Evolutionary conservation across 2,888 invertebrate species (phyloP).

Genomic region (Cremastobaeus sp.): DNA sequence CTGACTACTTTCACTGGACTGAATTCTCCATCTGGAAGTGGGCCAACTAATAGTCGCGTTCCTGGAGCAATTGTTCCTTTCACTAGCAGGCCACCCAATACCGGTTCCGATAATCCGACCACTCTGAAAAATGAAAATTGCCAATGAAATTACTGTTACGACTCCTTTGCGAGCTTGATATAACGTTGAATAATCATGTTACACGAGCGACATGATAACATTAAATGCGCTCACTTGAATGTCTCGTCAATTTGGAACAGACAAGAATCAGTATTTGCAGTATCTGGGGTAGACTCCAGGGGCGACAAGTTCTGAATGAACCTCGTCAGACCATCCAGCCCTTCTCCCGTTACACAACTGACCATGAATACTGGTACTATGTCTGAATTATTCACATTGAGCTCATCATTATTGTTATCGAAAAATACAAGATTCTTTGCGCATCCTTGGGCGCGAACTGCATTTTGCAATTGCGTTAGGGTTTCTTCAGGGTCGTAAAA

Average conservation of each 20-base stretch:
- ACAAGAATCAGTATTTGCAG: slow-evolving; percentile 76
- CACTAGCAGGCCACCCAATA: slow-evolving; percentile 90
- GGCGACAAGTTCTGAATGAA: slow-evolving; percentile 90
- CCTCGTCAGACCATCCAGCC: slow-evolving; percentile 89
- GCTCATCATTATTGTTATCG: slow-evolving; percentile 65
- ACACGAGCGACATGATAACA: background rate
- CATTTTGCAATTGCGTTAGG: slow-evolving; percentile 69
- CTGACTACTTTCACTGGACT: slow-evolving; percentile 87
- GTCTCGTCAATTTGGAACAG: slow-evolving; percentile 96
- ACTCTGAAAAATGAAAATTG: slow-evolving; percentile 80
- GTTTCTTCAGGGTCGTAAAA: slow-evolving; percentile 71
- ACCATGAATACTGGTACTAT: slow-evolving; percentile 91
- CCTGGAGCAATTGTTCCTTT: slow-evolving; percentile 93
- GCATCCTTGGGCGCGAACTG: slow-evolving; percentile 73
- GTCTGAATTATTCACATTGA: slow-evolving; percentile 66
- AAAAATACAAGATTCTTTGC: slow-evolving; percentile 70
- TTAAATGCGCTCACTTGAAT: slow-evolving; percentile 79
- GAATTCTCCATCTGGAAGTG: slow-evolving; percentile 88
- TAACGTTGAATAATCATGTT: background rate
- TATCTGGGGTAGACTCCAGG: slow-evolving; percentile 67
- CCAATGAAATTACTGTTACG: slow-evolving; percentile 2
- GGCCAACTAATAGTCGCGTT: slow-evolving; percentile 87
- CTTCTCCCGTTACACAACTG: slow-evolving; percentile 93
- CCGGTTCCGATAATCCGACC: slow-evolving; percentile 86
- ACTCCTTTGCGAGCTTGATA: background rate